Evolutionary conservation across 2,888 invertebrate genomes (phyloP), one percentile per base, ranked within the genome.

Genomic region (Rhogogaster chlorosoma): DNA sequence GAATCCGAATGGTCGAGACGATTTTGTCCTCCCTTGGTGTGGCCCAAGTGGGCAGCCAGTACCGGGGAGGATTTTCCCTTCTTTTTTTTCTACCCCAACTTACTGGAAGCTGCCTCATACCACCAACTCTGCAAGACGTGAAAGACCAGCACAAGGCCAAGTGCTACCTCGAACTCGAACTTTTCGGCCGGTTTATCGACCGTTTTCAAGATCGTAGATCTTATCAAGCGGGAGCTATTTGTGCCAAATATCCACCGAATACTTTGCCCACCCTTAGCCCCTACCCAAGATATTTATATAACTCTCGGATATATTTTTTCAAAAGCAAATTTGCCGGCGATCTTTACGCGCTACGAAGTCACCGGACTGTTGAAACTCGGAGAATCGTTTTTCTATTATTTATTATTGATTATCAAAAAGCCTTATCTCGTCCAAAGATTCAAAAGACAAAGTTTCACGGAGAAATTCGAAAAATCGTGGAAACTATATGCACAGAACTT

Each of bases 121-220:
- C 42, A 73, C 70, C 18, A 9, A 10, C 42, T 5, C 18, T 2
- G 45, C 12, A 73, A 73, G 9, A 73, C 29, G n/a, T 12, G n/a
- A 26, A 73, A 5, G 38, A 42, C 22, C 29, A 38, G 73, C 38
- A 22, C 10, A 22, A 42, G 32, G 42, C 38, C 73, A 26, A 73
- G 73, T 73, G 42, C 73, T 73, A 42, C 77, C 29, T 53, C 49
- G 49, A 77, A 26, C 53, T 45, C 26, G 49, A 77, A 77, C 26
- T 77, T 77, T 77, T 77, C 49, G 18, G 45, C 77, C 49, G 32
- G 49, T 45, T 77, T 53, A 49, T 77, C 53, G 77, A 49, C 15
- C 77, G 49, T 53, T 77, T 77, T 77, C 77, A 32, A 77, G 49
- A 77, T 77, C 49, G 77, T 77, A 22, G 77, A 77, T 77, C 49